These are phyloP conservation scores for Cataglyphis cursor DNA, from an alignment of 2,888 invertebrate species.

Conservation along the genomic window DNA sequence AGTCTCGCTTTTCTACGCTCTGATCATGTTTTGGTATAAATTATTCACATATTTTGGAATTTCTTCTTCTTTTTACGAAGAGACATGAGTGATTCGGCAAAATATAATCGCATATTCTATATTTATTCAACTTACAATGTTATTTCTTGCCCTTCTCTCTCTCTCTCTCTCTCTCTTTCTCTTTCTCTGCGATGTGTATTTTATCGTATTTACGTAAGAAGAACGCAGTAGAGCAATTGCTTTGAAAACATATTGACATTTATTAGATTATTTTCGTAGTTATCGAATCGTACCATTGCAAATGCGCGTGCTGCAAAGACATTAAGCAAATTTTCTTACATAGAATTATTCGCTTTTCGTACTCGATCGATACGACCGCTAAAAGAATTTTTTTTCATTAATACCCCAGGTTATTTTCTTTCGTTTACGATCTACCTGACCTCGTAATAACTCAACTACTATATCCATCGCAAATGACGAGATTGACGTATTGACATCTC, in stretches of 20 bases:
- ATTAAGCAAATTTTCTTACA: constrained; percentile 4
- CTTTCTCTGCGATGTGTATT: neutral
- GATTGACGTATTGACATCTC: constrained; percentile 24
- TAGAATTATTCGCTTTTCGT: constrained; percentile 12
- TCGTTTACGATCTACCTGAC: constrained; percentile 42
- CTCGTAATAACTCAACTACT: constrained; percentile 42
- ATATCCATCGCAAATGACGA: constrained; percentile 22
- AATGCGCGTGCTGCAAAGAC: neutral
- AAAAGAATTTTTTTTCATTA: constrained; percentile 43
- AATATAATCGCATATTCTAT: neutral
- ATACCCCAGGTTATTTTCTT: constrained; percentile 31
- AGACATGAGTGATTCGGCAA: neutral
- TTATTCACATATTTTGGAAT: neutral
- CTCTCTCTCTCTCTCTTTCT: too few species aligned
- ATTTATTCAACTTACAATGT: neutral
- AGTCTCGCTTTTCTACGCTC: neutral
- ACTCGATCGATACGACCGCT: constrained; percentile 21
- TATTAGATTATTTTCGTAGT: neutral
- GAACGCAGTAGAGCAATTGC: neutral
- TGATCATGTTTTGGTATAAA: neutral
- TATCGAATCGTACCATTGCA: neutral
- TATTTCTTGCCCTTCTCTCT: neutral
- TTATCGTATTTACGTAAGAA: neutral
- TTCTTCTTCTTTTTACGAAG: neutral
- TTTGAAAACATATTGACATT: constrained; percentile 7